Conservation (phyloP, 2,113 vertebrate genomes). For the Rallus limicola region DNA sequence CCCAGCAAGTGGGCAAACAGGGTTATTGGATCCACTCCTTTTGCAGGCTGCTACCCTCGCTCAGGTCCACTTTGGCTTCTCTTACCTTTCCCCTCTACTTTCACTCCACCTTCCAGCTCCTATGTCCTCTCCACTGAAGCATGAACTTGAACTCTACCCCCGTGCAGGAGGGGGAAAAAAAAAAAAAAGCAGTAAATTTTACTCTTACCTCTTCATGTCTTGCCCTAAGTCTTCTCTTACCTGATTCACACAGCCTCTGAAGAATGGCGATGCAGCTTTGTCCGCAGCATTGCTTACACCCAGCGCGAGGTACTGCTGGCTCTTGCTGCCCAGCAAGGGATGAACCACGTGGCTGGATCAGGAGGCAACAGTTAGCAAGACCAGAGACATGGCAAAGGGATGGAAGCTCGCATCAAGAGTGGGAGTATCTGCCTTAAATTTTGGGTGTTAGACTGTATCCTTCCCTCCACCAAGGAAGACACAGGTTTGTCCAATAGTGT, state of each 20-base stretch:
- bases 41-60: neutral
- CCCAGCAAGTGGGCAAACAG: neutral
- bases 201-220: neutral
- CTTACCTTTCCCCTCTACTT: neutral
- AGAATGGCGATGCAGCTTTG: neutral
- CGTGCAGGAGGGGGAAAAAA: rapidly evolving
- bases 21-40: neutral
- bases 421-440: neutral
- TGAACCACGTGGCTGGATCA: rapidly evolving
- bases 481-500: neutral
- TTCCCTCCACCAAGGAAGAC: neutral
- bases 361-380: neutral
- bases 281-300: rapidly evolving
- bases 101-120: neutral
- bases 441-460: rapidly evolving
- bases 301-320: rapidly evolving
- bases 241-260: rapidly evolving
- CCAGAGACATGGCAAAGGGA: neutral
- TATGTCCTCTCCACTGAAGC: neutral
- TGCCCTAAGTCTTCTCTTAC: neutral
- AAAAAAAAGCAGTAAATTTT: rapidly evolving
- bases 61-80: rapidly evolving
- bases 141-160: neutral
- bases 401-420: neutral
- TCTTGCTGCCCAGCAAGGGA: rapidly evolving